Evolutionary conservation across 2,797 vertebrate species (phyloP), one percentile per base, ranked within the genome.

Genomic region (Dermochelys coriacea): DNA sequence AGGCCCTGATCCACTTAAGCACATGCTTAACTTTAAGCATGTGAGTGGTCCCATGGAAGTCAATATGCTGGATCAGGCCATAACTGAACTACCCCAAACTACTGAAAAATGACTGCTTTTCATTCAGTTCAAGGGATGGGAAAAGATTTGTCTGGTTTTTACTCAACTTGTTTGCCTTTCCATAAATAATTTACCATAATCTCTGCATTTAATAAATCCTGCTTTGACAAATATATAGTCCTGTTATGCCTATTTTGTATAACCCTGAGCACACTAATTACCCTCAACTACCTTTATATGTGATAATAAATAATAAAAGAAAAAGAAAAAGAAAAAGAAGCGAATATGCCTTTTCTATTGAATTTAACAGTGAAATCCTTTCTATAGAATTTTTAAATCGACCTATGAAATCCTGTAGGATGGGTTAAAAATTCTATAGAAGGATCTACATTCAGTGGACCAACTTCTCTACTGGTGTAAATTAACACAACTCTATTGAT

Each of bases 251-350:
- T 25, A 21, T 15, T 52, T 57, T 45, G 84, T 34, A 6, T 54
- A 75, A 34, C 5, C 7, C 3, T 2, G 31, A 25, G 29, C 4
- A 6, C 45, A 55, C 19, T 31, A 34, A 52, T 16, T 29, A 16
- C 27, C 25, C 25, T 47, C 25, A 49, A 31, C 41, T 41, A 41
- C 41, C 41, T 41, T 41, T 41, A 41, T 49, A 8, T 7, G 55
- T 80, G 0, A 0, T 7, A 18, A 21, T 49, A 8, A 25, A 45
- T 21, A 1, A 45, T 0, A 1, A 47, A 47, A 0, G 75, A 50
- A 0, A 4, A 2, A 57, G 75, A 45, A 25, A 34, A 29, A 1
- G 5, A 2, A 86, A 1, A 29, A 0, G 0, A 23, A 37, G 34
- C 54, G 41, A 19, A 1, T 0, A 0, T 2, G 5, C 12, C 3